Percentiles rank a stretch among this genome's conserved stretches.
Conservation (phyloP, 1,140 invertebrate genomes). For the Diorhabda elongata region DNA sequence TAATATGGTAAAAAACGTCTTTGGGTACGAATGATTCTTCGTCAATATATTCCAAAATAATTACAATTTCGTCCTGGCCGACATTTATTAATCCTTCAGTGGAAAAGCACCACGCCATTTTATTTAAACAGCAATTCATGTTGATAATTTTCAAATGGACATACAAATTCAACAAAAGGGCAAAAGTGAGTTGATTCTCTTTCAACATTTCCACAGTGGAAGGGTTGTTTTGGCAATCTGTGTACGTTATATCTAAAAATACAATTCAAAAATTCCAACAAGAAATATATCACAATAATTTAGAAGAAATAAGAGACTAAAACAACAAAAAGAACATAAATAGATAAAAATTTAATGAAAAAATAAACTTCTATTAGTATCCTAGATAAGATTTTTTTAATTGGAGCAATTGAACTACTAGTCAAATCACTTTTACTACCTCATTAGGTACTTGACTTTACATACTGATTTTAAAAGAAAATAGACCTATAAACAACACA, state of each 20-base stretch:
- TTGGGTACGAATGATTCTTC: conserved; percentile 66
- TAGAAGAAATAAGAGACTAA: neutral
- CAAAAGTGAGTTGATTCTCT: conserved; percentile 69
- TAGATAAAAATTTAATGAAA: too few species aligned
- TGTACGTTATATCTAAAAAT: conserved; percentile 55
- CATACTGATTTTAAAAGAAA: too few species aligned
- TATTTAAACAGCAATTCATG: conserved; percentile 78
- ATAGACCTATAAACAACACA: too few species aligned
- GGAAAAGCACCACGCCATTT: conserved; percentile 75
- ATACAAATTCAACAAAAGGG: conserved; percentile 74
- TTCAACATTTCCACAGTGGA: conserved; percentile 53
- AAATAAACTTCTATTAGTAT: too few species aligned
- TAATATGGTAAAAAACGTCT: conserved; percentile 75
- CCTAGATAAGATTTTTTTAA: too few species aligned
- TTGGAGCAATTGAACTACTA: too few species aligned
- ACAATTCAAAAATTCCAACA: conserved; percentile 11
- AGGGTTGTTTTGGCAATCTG: conserved; percentile 53
- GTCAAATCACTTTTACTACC: too few species aligned
- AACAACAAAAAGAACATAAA: too few species aligned
- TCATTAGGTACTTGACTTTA: too few species aligned
- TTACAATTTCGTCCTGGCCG: conserved; percentile 81
- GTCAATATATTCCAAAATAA: conserved; percentile 70
- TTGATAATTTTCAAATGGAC: conserved; percentile 74
- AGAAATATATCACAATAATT: neutral
- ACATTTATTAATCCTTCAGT: conserved; percentile 76